Evolutionary conservation across 2,797 vertebrate genomes (phyloP).

Genomic region (Macropodus opercularis): DNA sequence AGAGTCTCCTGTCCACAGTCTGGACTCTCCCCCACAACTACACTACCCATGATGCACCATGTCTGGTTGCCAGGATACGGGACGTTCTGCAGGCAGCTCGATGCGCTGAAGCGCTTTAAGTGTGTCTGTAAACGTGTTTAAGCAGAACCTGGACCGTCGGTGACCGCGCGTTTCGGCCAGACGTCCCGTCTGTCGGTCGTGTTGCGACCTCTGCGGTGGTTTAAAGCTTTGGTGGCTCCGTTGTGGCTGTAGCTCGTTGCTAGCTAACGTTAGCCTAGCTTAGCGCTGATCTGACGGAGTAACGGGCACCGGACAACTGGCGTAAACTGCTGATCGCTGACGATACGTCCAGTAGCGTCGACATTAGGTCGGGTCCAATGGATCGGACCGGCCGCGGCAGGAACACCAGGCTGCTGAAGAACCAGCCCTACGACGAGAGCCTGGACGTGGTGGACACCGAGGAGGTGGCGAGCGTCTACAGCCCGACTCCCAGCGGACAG

Average conservation of each 20-base stretch:
- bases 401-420: constrained; percentile 76
- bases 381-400: constrained; percentile 32
- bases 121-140: neutral
- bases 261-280: neutral
- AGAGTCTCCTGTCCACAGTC: too few relatives aligned
- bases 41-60: constrained; percentile 5
- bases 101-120: fast-evolving
- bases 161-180: fast-evolving
- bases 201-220: too few relatives aligned
- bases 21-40: too few relatives aligned
- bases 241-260: neutral
- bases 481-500: constrained; percentile 78
- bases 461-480: constrained; percentile 83
- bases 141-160: neutral
- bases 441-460: constrained; percentile 86
- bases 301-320: too few relatives aligned
- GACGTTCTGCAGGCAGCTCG: neutral
- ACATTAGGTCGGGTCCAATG: too few relatives aligned
- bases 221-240: neutral
- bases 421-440: constrained; percentile 90
- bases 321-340: too few relatives aligned
- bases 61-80: constrained; percentile 25
- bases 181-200: neutral
- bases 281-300: too few relatives aligned
- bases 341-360: too few relatives aligned